Conservation (phyloP, 2,113 vertebrate species). For the Aegithalos caudatus region DNA sequence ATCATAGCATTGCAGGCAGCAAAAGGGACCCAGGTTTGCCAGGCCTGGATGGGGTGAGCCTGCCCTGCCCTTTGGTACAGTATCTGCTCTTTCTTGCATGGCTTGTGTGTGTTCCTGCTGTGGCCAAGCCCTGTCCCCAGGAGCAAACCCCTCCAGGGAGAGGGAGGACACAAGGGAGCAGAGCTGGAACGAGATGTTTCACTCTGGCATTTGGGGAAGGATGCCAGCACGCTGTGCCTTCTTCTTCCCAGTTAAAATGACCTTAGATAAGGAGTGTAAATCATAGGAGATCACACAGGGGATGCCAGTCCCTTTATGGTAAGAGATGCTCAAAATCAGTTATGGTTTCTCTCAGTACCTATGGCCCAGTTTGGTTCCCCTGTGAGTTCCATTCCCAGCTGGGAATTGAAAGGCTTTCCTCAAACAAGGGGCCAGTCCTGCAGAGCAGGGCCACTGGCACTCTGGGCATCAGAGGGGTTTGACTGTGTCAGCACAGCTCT, state of each 20-base stretch:
- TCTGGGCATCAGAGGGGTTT: neutral
- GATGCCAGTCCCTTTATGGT: neutral
- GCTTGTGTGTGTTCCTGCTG: neutral
- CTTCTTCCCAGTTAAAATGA: neutral
- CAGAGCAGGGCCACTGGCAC: neutral
- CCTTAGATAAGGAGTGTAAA: neutral
- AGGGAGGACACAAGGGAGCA: neutral
- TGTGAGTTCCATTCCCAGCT: neutral
- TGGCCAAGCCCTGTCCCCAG: neutral
- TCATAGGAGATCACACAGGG: rapidly evolving
- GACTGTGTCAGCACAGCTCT: neutral
- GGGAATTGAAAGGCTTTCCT: neutral
- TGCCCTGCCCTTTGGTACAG: constrained; percentile 83
- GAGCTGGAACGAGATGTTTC: neutral
- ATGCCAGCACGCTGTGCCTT: neutral
- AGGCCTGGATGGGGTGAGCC: constrained; percentile 54
- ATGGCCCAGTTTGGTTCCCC: neutral
- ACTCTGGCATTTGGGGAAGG: neutral
- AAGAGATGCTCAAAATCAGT: neutral
- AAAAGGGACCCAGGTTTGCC: constrained; percentile 64
- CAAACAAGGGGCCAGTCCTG: rapidly evolving
- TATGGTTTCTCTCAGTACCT: neutral
- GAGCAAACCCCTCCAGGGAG: neutral
- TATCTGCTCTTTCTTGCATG: constrained; percentile 62
- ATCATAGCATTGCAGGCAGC: constrained; percentile 28